phyloP scores from a whole-genome alignment of 2,113 vertebrate genomes.

The Passer montanus region DNA sequence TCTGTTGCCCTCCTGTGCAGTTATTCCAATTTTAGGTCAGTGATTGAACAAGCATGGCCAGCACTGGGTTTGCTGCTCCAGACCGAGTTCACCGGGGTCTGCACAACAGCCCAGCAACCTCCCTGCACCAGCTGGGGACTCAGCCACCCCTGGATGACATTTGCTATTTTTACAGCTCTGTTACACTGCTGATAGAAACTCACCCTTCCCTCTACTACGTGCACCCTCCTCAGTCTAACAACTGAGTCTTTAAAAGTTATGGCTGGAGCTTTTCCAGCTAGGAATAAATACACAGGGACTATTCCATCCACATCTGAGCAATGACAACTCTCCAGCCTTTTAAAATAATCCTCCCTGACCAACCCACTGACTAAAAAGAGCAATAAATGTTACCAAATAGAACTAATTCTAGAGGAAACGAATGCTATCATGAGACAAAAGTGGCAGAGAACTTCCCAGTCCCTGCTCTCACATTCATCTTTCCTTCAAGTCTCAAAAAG shows the following conservation, averaged over 20 bases:
- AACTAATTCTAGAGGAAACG: not conserved
- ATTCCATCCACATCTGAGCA: not conserved
- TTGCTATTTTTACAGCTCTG: not conserved
- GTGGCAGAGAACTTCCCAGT: not conserved
- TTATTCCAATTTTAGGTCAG: not conserved
- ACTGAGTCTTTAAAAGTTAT: not conserved
- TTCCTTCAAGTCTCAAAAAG: not conserved
- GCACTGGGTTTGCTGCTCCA: not conserved
- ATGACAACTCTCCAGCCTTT: not conserved
- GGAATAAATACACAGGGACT: not conserved
- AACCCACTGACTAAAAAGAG: not conserved
- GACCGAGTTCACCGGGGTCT: rapidly evolving
- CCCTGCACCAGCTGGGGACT: not conserved
- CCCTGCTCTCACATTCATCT: not conserved
- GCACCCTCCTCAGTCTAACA: not conserved
- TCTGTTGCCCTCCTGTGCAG: not conserved
- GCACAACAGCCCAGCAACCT: not conserved
- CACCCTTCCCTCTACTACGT: not conserved
- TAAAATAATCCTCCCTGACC: not conserved
- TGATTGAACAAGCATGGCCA: not conserved
- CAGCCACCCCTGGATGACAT: not conserved
- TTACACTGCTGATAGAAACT: not conserved
- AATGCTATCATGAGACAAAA: not conserved
- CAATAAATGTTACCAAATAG: not conserved
- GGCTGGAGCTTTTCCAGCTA: not conserved